Conservation (phyloP, 2,888 invertebrate species). For the Enchytraeus crypticus region DNA sequence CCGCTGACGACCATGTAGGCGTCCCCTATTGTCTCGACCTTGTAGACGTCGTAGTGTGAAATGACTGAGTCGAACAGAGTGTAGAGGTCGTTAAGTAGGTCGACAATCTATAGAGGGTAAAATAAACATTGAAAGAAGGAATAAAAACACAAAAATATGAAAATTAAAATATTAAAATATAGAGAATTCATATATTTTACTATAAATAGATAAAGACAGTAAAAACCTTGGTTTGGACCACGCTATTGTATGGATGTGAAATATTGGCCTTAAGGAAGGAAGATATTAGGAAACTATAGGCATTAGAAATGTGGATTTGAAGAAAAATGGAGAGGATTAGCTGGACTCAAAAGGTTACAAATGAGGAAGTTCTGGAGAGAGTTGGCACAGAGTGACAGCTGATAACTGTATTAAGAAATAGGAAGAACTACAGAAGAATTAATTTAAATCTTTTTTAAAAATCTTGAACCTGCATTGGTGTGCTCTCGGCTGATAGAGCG, state of each 20-base stretch:
- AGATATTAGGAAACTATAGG: no score
- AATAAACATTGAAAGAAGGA: background rate
- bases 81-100: constrained; percentile 76
- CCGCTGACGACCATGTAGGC: constrained; percentile 30
- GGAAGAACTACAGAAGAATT: background rate
- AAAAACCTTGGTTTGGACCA: no score
- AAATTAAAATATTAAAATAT: background rate
- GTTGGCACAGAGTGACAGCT: no score
- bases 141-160: no score
- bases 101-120: constrained; percentile 68
- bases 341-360: no score
- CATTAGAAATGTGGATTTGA: no score
- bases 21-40: constrained; percentile 57
- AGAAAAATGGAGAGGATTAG: no score
- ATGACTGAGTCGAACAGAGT: constrained; percentile 80
- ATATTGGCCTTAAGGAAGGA: no score
- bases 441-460: background rate
- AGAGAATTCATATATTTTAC: background rate
- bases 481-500: constrained; percentile 77
- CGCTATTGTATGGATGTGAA: no score
- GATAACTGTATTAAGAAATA: no score
- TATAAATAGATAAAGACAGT: background rate
- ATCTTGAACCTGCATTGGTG: constrained; percentile 48
- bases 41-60: constrained; percentile 78
- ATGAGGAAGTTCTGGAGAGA: no score